Base-by-base conservation (phyloP, 2,888 invertebrate species). In the Mimumesa dahlbomi region DNA sequence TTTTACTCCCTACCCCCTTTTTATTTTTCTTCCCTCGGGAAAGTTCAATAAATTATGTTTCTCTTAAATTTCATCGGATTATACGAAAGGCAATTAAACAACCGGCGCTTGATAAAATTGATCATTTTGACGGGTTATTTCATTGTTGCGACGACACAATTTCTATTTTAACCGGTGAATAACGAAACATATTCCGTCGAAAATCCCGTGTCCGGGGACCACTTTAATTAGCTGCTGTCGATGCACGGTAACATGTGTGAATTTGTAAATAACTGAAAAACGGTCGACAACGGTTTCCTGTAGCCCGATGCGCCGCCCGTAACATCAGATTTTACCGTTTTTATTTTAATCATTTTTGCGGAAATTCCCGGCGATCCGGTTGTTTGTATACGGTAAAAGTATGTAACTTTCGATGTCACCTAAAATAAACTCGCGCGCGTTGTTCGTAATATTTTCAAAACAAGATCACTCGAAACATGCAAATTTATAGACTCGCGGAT, bases 191-290 rank as follows among this genome's bases (percentile, higher is more conserved):
- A 43, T 53, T 69, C 48, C n/a, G 21, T 6, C 29, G 56, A 48
- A 62, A 66, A 49, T 70, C 43, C 29, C 19, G 7, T 6, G 36
- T 19, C 2, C 18, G n/a, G 50, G 11, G 1, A 48, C 54, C 19
- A 57, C 59, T 80, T 76, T 76, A 79, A 80, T 82, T 76, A 78
- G 72, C 54, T 68, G 42, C 29, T 46, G 42, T 49, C 70, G 57
- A 73, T 56, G 67, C 49, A 53, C 46, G 45, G 40, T 38, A 53
- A 49, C 67, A 49, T 45, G 53, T 49, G 53, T 43, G 22, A 57
- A 52, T 54, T 72, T 72, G 73, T 74, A 73, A 81, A 82, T 74
- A 76, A 63, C 34, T 45, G 40, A 58, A 21, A 14, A 13, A 5
- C 52, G 22, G n/a, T n/a, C 2, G n/a, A 13, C 5, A 25, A 50